phyloP scores from a whole-genome alignment of 2,797 vertebrate genomes.

The Karalla daura region DNA sequence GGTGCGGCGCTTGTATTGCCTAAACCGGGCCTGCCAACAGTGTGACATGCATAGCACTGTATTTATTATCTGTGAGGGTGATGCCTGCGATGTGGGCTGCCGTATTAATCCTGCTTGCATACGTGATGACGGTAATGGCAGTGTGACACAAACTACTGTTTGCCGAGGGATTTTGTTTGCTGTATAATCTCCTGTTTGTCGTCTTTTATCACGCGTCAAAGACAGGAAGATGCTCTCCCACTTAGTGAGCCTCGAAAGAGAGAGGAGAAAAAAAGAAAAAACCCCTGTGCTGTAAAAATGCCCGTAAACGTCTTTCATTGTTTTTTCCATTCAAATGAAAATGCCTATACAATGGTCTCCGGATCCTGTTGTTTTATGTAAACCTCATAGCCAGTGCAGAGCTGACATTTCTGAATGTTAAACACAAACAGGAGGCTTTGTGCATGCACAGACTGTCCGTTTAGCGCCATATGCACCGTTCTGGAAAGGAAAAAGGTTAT shows the following conservation, averaged over 20 bases:
- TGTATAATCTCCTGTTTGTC: slow-evolving; percentile 53
- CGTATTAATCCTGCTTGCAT: slow-evolving; percentile 62
- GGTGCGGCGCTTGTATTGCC: slow-evolving; percentile 57
- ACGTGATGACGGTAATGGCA: slow-evolving; percentile 48
- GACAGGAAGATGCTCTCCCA: slow-evolving; percentile 48
- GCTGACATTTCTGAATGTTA: slow-evolving; percentile 52
- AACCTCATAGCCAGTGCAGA: slow-evolving; percentile 10
- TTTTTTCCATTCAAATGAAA: slow-evolving; percentile 15
- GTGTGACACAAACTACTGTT: slow-evolving; percentile 67
- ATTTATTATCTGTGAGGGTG: slow-evolving; percentile 65
- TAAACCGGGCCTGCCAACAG: slow-evolving; percentile 53
- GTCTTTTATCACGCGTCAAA: slow-evolving; percentile 56
- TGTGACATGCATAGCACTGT: slow-evolving; percentile 64
- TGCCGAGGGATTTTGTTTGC: slow-evolving; percentile 62
- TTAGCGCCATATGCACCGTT: slow-evolving; percentile 27
- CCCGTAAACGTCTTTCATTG: slow-evolving; percentile 34
- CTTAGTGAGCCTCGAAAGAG: slow-evolving; percentile 26
- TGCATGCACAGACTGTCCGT: slow-evolving; percentile 35
- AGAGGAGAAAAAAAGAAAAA: too few species aligned
- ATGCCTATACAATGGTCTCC: slow-evolving; percentile 9
- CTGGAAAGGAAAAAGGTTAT: slow-evolving; percentile 57
- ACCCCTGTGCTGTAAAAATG: slow-evolving; percentile 39
- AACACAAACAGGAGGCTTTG: slow-evolving; percentile 31
- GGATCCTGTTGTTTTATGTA: slow-evolving; percentile 21
- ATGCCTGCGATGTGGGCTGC: slow-evolving; percentile 64